Conservation (phyloP, 2,888 invertebrate genomes). For the Diarsia mendica region DNA sequence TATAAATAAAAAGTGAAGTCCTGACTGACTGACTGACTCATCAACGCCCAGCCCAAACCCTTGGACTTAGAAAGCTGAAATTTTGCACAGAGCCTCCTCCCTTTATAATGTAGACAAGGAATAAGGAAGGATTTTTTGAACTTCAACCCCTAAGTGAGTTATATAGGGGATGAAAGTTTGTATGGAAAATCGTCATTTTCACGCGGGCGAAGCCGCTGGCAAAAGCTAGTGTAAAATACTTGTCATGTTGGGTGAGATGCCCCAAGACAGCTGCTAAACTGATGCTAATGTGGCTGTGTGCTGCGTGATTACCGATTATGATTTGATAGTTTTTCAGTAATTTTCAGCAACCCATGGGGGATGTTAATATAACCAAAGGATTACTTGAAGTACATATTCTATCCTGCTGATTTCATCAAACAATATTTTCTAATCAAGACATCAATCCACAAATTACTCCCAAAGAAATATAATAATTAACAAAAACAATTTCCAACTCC, state of each 20-base stretch:
- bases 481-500: constrained; percentile 19
- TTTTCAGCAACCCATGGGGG: not conserved
- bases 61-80: too few relatives aligned
- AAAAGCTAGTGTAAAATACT: not conserved
- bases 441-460: not conserved
- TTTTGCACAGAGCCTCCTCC: too few relatives aligned
- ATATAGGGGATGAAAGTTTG: too few relatives aligned
- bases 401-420: not conserved
- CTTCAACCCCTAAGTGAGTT: too few relatives aligned
- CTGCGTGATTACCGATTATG: not conserved
- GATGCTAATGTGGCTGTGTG: not conserved
- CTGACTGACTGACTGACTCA: too few relatives aligned
- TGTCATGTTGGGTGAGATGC: not conserved
- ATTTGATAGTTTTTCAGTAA: not conserved
- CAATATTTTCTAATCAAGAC: not conserved
- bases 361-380: not conserved
- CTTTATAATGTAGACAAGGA: too few relatives aligned
- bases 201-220: too few relatives aligned
- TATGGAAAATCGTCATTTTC: too few relatives aligned
- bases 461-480: not conserved
- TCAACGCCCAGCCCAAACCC: too few relatives aligned
- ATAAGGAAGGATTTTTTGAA: too few relatives aligned
- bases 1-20: too few relatives aligned
- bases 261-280: not conserved
- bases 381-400: not conserved